A percentile compares a stretch with the other conserved stretches of the same genome.
Conservation (phyloP, 2,113 vertebrate genomes). For the Rhipidura dahli region DNA sequence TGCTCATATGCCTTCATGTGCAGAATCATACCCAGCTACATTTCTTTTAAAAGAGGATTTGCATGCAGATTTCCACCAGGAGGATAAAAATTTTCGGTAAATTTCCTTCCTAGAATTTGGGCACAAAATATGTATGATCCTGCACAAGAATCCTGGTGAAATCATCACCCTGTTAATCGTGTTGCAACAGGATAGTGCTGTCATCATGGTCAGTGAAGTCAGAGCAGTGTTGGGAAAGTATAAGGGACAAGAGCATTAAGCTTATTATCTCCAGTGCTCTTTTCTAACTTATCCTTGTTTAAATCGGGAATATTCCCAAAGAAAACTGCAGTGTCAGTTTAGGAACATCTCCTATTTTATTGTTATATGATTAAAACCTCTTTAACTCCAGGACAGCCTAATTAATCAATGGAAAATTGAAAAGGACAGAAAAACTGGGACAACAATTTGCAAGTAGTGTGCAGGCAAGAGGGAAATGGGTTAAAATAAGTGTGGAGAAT, state of each 20-base stretch:
- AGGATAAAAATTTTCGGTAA: neutral
- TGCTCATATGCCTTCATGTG: neutral
- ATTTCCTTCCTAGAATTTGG: neutral
- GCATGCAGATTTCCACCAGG: neutral
- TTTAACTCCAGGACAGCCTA: neutral
- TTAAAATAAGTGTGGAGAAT: neutral
- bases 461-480: neutral
- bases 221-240: neutral
- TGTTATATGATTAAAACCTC: neutral
- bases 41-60: neutral
- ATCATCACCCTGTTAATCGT: neutral
- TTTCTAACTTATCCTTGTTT: neutral
- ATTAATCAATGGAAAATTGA: neutral
- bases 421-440: neutral
- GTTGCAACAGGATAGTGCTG: neutral
- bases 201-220: neutral
- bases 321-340: neutral
- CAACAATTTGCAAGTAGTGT: neutral
- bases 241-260: neutral
- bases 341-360: neutral
- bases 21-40: neutral
- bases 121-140: neutral
- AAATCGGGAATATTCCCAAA: neutral
- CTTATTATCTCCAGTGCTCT: neutral
- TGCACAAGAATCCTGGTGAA: neutral